These are phyloP conservation scores for Falco berigora DNA, from an alignment of 2,797 vertebrate species.

Conservation along the genomic window DNA sequence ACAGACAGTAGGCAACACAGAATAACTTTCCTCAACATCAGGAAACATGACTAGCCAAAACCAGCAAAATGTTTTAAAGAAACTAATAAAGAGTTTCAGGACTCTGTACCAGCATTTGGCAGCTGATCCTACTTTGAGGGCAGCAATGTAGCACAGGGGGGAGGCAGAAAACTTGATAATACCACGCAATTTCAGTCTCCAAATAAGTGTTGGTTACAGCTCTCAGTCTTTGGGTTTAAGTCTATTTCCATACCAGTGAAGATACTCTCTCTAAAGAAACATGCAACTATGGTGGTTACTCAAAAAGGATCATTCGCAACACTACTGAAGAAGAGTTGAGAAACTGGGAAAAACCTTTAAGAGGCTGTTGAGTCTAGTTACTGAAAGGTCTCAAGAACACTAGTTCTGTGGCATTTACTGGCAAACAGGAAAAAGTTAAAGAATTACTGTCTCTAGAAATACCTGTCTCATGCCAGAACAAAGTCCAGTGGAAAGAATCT, in stretches of 20 bases:
- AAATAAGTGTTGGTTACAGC: neutral
- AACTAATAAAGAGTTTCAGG: neutral
- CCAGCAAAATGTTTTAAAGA: neutral
- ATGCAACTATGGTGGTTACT: neutral
- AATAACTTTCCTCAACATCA: neutral
- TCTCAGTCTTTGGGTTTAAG: neutral
- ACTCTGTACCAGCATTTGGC: neutral
- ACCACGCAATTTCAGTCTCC: neutral
- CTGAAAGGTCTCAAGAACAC: neutral
- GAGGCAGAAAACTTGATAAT: neutral
- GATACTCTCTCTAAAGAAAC: neutral
- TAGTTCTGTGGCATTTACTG: neutral
- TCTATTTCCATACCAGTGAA: neutral
- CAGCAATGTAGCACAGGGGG: rapidly evolving
- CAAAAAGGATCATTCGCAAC: neutral
- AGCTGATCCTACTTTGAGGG: neutral
- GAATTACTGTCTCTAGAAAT: neutral
- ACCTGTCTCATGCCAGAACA: neutral
- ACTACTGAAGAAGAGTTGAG: neutral
- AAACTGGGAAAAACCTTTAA: neutral
- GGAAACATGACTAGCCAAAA: neutral
- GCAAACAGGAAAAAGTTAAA: neutral
- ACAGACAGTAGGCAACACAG: neutral
- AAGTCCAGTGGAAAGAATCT: neutral
- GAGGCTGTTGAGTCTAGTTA: neutral